Percentiles rank a stretch among this genome's conserved stretches.
Conservation (phyloP, 1,140 invertebrate genomes). For the Diplogasteroides magnus region DNA sequence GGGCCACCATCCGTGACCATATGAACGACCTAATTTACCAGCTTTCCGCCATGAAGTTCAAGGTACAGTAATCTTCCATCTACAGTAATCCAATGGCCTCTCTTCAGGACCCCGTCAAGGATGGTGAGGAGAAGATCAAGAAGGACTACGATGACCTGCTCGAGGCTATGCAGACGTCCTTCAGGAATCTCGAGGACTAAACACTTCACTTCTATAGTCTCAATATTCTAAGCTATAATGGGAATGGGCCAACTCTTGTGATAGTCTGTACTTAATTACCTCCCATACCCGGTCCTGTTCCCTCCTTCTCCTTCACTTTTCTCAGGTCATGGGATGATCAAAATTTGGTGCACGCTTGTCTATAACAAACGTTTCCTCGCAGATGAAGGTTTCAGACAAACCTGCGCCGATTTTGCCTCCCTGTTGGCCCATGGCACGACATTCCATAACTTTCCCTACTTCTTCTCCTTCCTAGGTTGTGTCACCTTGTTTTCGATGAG, state of each 20-base stretch:
- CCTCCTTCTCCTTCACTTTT: neutral
- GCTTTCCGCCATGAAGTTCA: slow-evolving; percentile 99
- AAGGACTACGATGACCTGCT: slow-evolving; percentile 89
- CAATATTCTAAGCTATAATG: too few species aligned
- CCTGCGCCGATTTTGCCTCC: too few species aligned
- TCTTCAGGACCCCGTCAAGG: slow-evolving; percentile 85
- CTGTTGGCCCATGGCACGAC: too few species aligned
- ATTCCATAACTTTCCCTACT: too few species aligned
- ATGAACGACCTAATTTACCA: slow-evolving; percentile 95
- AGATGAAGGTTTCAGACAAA: too few species aligned
- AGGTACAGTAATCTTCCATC: too few species aligned
- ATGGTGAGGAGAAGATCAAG: slow-evolving; percentile 93
- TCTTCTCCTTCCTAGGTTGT: too few species aligned
- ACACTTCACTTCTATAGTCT: too few species aligned
- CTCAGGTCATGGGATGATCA: too few species aligned
- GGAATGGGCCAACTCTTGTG: neutral
- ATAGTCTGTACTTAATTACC: slow-evolving; percentile 5
- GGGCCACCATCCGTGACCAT: slow-evolving; percentile 90
- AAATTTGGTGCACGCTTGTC: too few species aligned
- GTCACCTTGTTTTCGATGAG: too few species aligned
- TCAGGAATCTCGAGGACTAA: slow-evolving; percentile 98
- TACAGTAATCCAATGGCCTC: neutral
- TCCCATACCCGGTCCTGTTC: neutral
- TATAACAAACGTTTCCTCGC: too few species aligned
- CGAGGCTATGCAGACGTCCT: slow-evolving; percentile 90